These are phyloP conservation scores for Pammene fasciana DNA, from an alignment of 2,888 invertebrate species.

Conservation along the genomic window DNA sequence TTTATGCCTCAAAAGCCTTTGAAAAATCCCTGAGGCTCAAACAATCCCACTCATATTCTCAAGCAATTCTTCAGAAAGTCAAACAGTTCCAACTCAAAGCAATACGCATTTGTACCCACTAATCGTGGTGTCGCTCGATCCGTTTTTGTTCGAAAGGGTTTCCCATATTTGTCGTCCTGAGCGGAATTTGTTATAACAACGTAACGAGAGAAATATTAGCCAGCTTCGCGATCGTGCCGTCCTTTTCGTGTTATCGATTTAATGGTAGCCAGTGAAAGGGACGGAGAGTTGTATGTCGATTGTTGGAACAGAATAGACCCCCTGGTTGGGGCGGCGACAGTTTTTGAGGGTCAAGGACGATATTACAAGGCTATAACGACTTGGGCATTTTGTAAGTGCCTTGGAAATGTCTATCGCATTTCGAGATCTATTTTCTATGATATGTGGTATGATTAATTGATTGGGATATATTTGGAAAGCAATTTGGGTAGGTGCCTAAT, in stretches of 20 bases:
- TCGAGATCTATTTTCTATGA: constrained; percentile 5
- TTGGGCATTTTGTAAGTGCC: constrained; percentile 6
- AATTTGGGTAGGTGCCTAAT: neutral
- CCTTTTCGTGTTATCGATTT: neutral
- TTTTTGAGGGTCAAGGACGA: constrained; percentile 27
- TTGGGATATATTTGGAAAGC: neutral
- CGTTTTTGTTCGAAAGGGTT: constrained; percentile 30
- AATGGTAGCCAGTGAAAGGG: neutral
- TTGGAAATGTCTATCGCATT: constrained; percentile 11
- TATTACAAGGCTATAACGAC: constrained; percentile 10
- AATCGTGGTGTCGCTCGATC: constrained; percentile 21
- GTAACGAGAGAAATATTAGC: constrained; percentile 26
- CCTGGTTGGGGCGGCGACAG: constrained; percentile 15
- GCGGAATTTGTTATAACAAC: constrained; percentile 31
- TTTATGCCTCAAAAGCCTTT: neutral
- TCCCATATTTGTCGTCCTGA: constrained; percentile 27
- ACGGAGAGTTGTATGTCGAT: neutral
- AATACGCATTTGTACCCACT: constrained; percentile 25
- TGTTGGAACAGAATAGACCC: neutral
- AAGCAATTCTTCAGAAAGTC: constrained; percentile 5
- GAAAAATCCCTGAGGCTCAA: neutral
- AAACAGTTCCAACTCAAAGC: constrained; percentile 5
- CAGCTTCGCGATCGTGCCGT: neutral
- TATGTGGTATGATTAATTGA: neutral
- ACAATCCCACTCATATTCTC: neutral